Percentiles rank a stretch among this genome's conserved stretches.
phyloP scores from a whole-genome alignment of 1,140 invertebrate species.

The Berghia stephanieae region DNA sequence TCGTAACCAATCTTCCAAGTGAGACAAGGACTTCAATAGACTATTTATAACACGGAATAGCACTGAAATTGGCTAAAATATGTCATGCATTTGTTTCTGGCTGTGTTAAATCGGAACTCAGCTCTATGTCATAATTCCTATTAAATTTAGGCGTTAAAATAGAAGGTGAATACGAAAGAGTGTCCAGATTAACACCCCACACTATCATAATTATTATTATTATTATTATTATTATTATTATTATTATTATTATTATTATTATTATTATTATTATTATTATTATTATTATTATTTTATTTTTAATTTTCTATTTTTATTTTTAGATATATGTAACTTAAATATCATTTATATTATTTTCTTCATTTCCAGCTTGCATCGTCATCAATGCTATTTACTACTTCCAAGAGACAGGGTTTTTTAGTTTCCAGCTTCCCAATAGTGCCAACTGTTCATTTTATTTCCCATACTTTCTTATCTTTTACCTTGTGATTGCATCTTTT shows the following conservation, averaged over 20 bases:
- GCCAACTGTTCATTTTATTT: constrained; percentile 90
- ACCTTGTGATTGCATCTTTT: constrained; percentile 81
- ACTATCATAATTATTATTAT: no score
- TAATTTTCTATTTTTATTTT: no score
- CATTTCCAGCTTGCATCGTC: constrained; percentile 69
- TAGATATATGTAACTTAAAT: neutral
- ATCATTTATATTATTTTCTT: constrained; percentile 37
- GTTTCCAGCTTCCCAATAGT: constrained; percentile 80
- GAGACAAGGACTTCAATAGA: no score
- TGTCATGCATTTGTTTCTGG: no score
- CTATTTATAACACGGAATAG: no score
- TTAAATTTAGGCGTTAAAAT: no score
- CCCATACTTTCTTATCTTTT: constrained; percentile 80
- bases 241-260: neutral
- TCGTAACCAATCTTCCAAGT: no score
- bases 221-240: neutral
- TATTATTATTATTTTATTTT: neutral
- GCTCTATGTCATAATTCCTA: no score
- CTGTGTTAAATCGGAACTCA: no score
- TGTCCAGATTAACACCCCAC: no score
- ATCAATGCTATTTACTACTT: constrained; percentile 83
- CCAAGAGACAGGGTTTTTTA: constrained; percentile 83
- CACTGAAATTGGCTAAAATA: no score
- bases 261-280: neutral
- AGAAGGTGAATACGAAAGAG: no score